Percentiles rank a stretch among this genome's conserved stretches.
phyloP scores from a whole-genome alignment of 2,113 vertebrate species.

The Stegostoma tigrinum region DNA sequence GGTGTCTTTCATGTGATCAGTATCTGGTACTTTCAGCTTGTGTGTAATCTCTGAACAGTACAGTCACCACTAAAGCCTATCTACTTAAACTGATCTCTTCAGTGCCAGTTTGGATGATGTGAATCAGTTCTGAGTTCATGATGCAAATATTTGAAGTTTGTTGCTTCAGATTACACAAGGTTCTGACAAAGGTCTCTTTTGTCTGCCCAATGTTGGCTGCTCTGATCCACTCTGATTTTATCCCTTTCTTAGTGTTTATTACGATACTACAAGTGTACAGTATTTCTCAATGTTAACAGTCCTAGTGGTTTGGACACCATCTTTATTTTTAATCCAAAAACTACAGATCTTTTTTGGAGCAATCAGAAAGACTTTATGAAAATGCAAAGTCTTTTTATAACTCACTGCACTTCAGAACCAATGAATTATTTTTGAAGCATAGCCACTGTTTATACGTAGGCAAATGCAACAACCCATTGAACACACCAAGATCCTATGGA shows the following conservation, averaged over 20 bases:
- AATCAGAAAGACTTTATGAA: not conserved
- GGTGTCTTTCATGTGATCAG: not conserved
- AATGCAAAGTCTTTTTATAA: conserved; percentile 16
- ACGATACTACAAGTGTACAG: not conserved
- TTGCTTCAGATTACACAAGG: not conserved
- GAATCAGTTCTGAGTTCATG: not conserved
- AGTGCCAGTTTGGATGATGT: not conserved
- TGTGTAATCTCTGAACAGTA: not conserved
- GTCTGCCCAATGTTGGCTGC: not conserved
- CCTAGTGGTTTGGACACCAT: not conserved
- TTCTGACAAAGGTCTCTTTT: not conserved
- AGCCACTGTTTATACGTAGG: not conserved
- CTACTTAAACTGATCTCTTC: not conserved
- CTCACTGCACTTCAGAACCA: not conserved
- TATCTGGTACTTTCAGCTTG: not conserved
- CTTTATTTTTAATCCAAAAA: conserved; percentile 8
- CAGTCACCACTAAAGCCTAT: not conserved
- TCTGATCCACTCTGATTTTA: not conserved
- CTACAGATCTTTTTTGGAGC: not conserved
- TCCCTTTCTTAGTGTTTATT: not conserved
- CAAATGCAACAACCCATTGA: not conserved
- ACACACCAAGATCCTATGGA: not conserved
- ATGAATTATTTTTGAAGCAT: not conserved
- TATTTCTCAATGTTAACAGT: not conserved
- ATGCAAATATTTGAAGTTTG: not conserved